These are phyloP conservation scores for Lathronympha strigana DNA, from an alignment of 2,888 invertebrate species.

Conservation along the genomic window DNA sequence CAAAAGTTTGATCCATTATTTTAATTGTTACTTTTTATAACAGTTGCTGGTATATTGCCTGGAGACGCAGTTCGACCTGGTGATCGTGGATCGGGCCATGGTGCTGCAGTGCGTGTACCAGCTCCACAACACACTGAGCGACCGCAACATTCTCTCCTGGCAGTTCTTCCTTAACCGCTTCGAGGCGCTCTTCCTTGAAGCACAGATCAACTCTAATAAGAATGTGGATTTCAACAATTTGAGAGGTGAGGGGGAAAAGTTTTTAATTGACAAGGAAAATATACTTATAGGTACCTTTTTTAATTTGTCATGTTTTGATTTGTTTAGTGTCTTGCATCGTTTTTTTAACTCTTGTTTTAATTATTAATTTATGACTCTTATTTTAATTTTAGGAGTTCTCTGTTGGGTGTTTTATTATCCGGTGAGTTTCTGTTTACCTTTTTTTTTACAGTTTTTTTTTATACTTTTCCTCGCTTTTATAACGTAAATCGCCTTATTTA, in stretches of 20 bases:
- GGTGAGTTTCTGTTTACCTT: no score
- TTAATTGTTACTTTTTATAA: conserved; percentile 46
- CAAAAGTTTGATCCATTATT: not conserved
- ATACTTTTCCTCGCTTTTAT: no score
- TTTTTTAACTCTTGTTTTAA: no score
- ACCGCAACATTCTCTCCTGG: conserved; percentile 96
- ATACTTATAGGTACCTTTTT: no score
- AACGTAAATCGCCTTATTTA: no score
- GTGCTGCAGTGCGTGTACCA: conserved; percentile 98
- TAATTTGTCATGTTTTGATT: no score
- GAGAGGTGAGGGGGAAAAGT: conserved; percentile 84
- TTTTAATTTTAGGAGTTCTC: no score
- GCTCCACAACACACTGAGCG: conserved; percentile 95
- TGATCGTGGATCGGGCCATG: conserved; percentile 98
- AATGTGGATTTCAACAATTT: conserved; percentile 92
- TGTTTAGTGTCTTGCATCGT: no score
- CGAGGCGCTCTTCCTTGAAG: conserved; percentile 97
- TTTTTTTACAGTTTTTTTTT: no score
- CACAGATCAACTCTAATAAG: conserved; percentile 95
- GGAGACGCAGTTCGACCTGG: conserved; percentile 99
- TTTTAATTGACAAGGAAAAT: no score
- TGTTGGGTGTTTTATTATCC: no score
- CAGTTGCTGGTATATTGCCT: conserved; percentile 95
- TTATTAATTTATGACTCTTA: no score
- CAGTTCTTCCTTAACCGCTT: conserved; percentile 98